Conservation (phyloP, 2,797 vertebrate species). For the Xenentodon cancila region DNA sequence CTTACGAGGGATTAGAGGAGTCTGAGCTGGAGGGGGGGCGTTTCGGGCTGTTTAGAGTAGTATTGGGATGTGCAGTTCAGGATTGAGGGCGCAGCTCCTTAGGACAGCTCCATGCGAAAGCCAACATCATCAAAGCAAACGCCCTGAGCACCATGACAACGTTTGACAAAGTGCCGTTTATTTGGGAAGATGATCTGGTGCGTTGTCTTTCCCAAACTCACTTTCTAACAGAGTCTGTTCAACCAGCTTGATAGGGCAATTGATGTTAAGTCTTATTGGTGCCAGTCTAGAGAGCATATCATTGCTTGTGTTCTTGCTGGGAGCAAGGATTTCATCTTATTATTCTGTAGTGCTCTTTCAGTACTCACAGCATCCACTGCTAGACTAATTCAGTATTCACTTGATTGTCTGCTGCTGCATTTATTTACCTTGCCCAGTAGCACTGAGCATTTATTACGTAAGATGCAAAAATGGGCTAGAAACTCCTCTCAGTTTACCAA, state of each 20-base stretch:
- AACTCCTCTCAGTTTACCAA: not conserved
- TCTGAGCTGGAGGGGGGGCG: constrained; percentile 81
- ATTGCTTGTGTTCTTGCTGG: constrained; percentile 38
- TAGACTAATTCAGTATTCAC: constrained; percentile 55
- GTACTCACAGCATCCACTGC: constrained; percentile 16
- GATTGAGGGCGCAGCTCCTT: constrained; percentile 72
- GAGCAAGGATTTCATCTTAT: constrained; percentile 55
- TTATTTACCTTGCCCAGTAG: constrained; percentile 28
- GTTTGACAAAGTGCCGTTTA: constrained; percentile 25
- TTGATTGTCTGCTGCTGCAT: constrained; percentile 23
- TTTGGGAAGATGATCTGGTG: constrained; percentile 11
- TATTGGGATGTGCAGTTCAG: constrained; percentile 47
- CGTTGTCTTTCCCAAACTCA: constrained; percentile 5
- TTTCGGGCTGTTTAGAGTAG: constrained; percentile 81
- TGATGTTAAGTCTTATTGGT: constrained; percentile 53
- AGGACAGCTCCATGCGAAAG: constrained; percentile 37
- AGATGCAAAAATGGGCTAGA: not conserved
- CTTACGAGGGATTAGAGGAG: constrained; percentile 86
- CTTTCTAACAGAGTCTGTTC: constrained; percentile 27
- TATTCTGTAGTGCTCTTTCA: constrained; percentile 19
- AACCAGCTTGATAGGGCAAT: constrained; percentile 39
- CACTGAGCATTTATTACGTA: constrained; percentile 24
- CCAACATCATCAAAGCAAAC: constrained; percentile 64
- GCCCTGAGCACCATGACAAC: constrained; percentile 38
- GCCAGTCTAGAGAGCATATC: constrained; percentile 53